Evolutionary conservation across 1,140 invertebrate genomes (phyloP).

Genomic region (Drosophila arawakana): DNA sequence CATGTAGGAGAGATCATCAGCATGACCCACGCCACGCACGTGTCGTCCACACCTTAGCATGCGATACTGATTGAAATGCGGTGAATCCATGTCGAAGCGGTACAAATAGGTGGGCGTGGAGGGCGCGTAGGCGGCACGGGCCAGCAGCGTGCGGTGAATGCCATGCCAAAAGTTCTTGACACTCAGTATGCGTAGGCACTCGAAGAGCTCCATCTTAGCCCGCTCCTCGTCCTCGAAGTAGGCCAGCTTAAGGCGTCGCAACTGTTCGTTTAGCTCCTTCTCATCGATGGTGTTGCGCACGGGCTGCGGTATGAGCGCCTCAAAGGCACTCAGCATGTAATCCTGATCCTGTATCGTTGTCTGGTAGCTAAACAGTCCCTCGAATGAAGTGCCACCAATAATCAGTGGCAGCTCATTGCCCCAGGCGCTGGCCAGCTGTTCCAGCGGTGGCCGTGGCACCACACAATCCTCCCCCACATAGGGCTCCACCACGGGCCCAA

Average conservation of each 20-base stretch:
- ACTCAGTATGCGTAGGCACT: conserved; percentile 61
- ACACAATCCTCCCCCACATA: conserved; percentile 74
- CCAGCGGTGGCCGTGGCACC: conserved; percentile 67
- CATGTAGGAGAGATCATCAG: conserved; percentile 88
- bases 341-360: conserved; percentile 46
- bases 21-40: conserved; percentile 85
- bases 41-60: conserved; percentile 66
- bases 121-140: conserved; percentile 66
- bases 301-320: conserved; percentile 51
- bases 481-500: conserved; percentile 82
- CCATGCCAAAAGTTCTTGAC: conserved; percentile 82
- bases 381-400: conserved; percentile 82
- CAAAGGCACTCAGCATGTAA: conserved; percentile 58
- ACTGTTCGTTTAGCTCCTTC: conserved; percentile 51
- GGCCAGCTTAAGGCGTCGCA: conserved; percentile 51
- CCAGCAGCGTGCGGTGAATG: conserved; percentile 74
- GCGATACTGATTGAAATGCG: conserved; percentile 66
- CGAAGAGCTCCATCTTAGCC: conserved; percentile 46
- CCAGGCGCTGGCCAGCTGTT: conserved; percentile 76
- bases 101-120: conserved; percentile 84
- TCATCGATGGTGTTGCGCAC: conserved; percentile 49
- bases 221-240: conserved; percentile 59
- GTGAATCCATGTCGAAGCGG: conserved; percentile 84
- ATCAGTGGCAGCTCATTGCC: conserved; percentile 84
- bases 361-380: conserved; percentile 77